These are phyloP conservation scores for Drosophila melanogaster DNA, from an alignment of 1,140 invertebrate genomes.

Conservation along the genomic window Release_6_plus_ISO1_MT NC_004354.4:16950501-16951000, in stretches of 20 bases:
- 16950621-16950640: background rate
- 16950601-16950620: background rate
- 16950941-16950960: background rate
- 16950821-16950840: too few relatives aligned
- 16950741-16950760: too few relatives aligned
- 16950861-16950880: slow-evolving; percentile 1
- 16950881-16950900: background rate
- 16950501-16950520: slow-evolving; percentile 2
- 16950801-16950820: background rate
- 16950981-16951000: slow-evolving; percentile 75
- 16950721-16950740: too few relatives aligned
- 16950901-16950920: slow-evolving; percentile 10
- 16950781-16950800: background rate
- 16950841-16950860: background rate
- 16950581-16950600: background rate
- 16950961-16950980: background rate
- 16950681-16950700: background rate
- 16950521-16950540: slow-evolving; percentile 6
- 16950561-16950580: background rate
- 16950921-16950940: background rate
- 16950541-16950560: background rate
- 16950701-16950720: background rate
- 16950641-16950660: background rate
- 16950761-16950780: too few relatives aligned
- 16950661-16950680: background rate